Evolutionary conservation across 2,113 vertebrate genomes (phyloP).

Genomic region (Dromas ardeola): DNA sequence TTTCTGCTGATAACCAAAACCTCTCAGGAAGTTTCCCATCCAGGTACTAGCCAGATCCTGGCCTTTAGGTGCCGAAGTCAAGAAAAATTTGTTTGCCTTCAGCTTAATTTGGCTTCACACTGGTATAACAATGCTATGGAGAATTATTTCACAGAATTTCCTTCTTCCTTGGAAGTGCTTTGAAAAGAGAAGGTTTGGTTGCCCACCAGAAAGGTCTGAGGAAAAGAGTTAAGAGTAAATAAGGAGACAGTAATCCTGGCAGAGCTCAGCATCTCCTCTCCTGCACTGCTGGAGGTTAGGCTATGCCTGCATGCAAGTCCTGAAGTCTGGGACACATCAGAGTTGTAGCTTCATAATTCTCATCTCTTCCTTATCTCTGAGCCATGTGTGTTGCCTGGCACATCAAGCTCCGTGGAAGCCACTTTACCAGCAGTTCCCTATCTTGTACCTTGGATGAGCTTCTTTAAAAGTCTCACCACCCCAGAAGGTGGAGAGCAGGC

Average conservation of each 20-base stretch:
- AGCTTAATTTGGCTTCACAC: background rate
- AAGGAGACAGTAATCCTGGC: background rate
- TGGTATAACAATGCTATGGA: background rate
- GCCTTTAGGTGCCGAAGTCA: background rate
- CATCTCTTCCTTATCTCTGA: background rate
- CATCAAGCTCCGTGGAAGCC: background rate
- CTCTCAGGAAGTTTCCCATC: background rate
- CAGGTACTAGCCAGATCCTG: background rate
- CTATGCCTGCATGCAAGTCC: rapidly evolving
- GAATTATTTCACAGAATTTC: background rate
- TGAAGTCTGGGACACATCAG: background rate
- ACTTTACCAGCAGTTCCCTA: background rate
- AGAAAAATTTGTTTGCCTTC: background rate
- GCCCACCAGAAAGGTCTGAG: background rate
- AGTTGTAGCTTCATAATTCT: background rate
- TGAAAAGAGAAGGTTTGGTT: background rate
- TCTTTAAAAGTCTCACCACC: background rate
- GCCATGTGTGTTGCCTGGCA: background rate
- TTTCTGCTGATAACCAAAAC: background rate
- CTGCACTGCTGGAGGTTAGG: background rate
- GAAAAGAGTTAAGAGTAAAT: background rate
- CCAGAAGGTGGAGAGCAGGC: background rate
- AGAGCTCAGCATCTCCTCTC: background rate
- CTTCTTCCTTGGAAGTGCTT: background rate
- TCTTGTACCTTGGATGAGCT: background rate